Base-by-base conservation (phyloP, 92 coral and sea anemone genomes). In the Epizoanthus stellaris region DNA sequence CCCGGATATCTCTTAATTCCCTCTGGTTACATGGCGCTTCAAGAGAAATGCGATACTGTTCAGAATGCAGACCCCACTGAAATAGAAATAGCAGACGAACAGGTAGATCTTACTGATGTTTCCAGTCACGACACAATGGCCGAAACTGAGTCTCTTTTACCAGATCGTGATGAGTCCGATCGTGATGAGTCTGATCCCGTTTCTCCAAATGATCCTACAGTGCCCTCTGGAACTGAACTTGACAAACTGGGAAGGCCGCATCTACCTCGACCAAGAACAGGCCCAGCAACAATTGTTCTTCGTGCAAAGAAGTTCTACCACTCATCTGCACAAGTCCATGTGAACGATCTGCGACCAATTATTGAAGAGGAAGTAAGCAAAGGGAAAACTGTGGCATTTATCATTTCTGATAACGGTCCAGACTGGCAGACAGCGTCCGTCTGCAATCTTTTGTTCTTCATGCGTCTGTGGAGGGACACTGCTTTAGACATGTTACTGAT, bases 161-260 rank as follows among this genome's bases (percentile, higher is more conserved):
- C 77, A 15, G 62, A 73, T 73, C 57, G 12, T 7, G 38, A 20
- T n/a, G 16, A 73, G 61, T 20, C 54, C 3, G 7, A 14, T 10
- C 47, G 6, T 3, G 47, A 3, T 6, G 47, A 3, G 6, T 36
- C 77, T 19, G 39, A 15, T 49, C 5, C 77, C 30, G 77, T 17
- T 70, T 17, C 75, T 43, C 6, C 5, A 5, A 73, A 45, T 73
- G 77, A 73, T 9, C 40, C 36, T 6, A 73, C 77, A 73, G 62
- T 49, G 77, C 77, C 77, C 36, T 47, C 77, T 47, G 57, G 38
- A 19, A 49, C 25, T 9, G 77, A 62, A n/a, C 74, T 53, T 9
- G 83, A 81, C 81, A 82, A 66, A 70, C 54, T 88, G 36, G 84
- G 87, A 45, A 76, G 91, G 19, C 77, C 75, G 30, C 89, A 86